phyloP scores from a whole-genome alignment of 2,797 vertebrate species.

The Petrocephalus schoutedeni region DNA sequence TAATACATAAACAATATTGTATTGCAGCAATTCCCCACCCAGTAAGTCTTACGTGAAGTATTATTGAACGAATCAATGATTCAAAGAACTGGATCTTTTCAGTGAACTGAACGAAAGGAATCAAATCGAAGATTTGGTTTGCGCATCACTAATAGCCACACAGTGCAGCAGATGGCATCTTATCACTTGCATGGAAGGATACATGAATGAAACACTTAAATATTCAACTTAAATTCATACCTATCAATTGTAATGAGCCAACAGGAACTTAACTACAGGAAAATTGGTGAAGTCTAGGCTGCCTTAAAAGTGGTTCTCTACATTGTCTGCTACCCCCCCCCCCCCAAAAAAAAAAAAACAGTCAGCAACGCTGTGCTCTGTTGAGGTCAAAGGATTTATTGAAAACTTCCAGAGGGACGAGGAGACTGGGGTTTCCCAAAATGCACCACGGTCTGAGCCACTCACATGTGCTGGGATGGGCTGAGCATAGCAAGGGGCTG shows the following conservation, averaged over 20 bases:
- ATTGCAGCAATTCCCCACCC: too few species aligned
- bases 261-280: neutral
- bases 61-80: too few species aligned
- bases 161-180: neutral
- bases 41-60: too few species aligned
- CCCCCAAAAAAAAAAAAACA: neutral
- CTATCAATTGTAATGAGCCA: neutral
- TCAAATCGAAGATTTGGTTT: too few species aligned
- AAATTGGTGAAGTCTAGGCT: neutral
- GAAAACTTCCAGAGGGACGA: conserved; percentile 52
- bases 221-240: neutral
- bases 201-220: neutral
- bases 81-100: too few species aligned
- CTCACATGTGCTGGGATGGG: conserved; percentile 31
- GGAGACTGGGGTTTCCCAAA: conserved; percentile 32
- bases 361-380: neutral
- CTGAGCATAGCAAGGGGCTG: conserved; percentile 24
- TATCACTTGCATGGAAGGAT: neutral
- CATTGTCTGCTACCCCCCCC: neutral
- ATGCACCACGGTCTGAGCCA: conserved; percentile 36
- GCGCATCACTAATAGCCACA: neutral
- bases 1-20: too few species aligned
- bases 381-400: conserved; percentile 56
- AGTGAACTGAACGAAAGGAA: too few species aligned
- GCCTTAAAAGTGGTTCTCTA: neutral